Evolutionary conservation across 1,140 invertebrate species (phyloP).

Genomic region (Lepidurus couesii): DNA sequence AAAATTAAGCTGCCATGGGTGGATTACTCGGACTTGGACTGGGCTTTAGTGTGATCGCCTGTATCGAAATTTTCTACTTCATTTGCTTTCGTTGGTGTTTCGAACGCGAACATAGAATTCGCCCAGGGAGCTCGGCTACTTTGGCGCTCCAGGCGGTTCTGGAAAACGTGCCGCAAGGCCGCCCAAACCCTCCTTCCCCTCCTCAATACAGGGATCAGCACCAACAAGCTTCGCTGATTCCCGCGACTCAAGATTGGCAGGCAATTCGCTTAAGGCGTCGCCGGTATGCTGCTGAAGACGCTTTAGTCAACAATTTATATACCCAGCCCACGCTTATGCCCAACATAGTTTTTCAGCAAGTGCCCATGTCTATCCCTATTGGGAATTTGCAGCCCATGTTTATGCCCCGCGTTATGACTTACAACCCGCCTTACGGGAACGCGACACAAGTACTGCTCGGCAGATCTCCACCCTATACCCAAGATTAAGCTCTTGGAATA

Average conservation of each 20-base stretch:
- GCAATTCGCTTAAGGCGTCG: neutral
- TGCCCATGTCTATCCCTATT: neutral
- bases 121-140: neutral
- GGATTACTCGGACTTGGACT: conserved; percentile 31
- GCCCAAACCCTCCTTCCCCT: neutral
- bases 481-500: too few relatives aligned
- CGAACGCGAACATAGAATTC: neutral
- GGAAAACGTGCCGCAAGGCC: neutral
- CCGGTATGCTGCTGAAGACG: neutral
- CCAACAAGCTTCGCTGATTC: neutral
- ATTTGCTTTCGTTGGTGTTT: conserved; percentile 32
- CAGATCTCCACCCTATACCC: too few relatives aligned
- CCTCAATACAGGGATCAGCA: neutral
- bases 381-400: neutral
- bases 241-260: neutral
- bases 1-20: conserved; percentile 26
- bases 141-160: conserved; percentile 6
- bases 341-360: neutral
- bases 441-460: too few relatives aligned
- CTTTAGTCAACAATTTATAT: neutral
- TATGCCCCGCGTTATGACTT: neutral
- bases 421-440: neutral
- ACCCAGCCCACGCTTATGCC: neutral
- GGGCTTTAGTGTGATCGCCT: conserved; percentile 33
- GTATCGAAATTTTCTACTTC: conserved; percentile 32